Evolutionary conservation across 2,888 invertebrate genomes (phyloP), one percentile per base, ranked within the genome.

Genomic region (Monopis laevigella): DNA sequence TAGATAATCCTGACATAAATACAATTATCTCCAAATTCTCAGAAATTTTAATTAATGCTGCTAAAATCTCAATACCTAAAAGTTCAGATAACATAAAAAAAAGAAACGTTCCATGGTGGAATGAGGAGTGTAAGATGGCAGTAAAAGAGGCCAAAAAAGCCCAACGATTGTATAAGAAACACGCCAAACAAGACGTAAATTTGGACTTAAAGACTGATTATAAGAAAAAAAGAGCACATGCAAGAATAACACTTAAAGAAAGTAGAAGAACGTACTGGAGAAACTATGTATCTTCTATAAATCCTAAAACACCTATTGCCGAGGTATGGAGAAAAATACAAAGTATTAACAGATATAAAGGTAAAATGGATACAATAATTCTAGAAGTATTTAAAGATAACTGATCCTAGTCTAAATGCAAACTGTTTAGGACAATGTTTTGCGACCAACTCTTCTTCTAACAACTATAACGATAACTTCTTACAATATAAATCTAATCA

Each of bases 391-490:
- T 8, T 3, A 10, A 34, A n/a, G 11, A 34, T 34, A 18, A 34
- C 34, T 3, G 34, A 34, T 16, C 34, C 34, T 8, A n/a, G 3
- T 16, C 7, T 17, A 18, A 34, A 4, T 3, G 2, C 34, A 10
- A 34, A 34, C 17, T 16, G 8, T 16, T 41, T 45, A 14, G 45
- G 41, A n/a, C 14, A 41, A 26, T 40, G 30, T 1, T 47, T 47
- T 42, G 42, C 43, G 3, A 4, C 16, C 5, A 45, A 45, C 39
- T 47, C 45, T 2, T 43, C 41, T 26, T 42, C 43, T 16, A 42
- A 29, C 12, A 47, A 47, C 32, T 47, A 45, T 42, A 34, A 45
- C 24, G 11, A 28, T 11, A 10, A 38, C 10, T 44, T 45, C 17
- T 14, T 39, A 10, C 12, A 2, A 27, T 26, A 43, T 17, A 44